Base-by-base conservation (phyloP, 2,888 invertebrate genomes). In the Biston betularia region DNA sequence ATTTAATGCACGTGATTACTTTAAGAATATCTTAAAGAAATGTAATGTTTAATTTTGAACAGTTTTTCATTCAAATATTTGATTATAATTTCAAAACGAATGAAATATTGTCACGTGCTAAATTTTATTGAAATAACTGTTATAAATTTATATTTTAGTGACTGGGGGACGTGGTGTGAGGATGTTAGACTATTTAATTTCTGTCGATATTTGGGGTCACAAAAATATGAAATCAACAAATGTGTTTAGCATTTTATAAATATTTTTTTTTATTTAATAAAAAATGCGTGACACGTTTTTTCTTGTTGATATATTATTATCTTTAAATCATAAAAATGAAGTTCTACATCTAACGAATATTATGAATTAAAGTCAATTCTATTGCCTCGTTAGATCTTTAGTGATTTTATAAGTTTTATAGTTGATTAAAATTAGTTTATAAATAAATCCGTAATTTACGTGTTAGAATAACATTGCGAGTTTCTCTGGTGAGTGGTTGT, bases 401-500 rank as follows among this genome's bases (percentile, higher is more conserved):
- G 83, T 88, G 81, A 81, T 87, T 83, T 83, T 80, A 86, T 87
- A 78, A 82, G 86, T 82, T 80, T 83, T 88, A 91, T 53, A 40
- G 88, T 89, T 90, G 84, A 83, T 86, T 90, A 88, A 88, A 88
- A 84, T 81, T 89, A 90, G 87, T 89, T 85, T 88, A 85, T 84
- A 85, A 92, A 93, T 92, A 92, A 93, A 93, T 84, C 86, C 82
- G 88, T 89, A 85, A 87, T 84, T 84, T 86, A 83, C 86, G 84
- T 88, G 87, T 90, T 92, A 89, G 89, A 85, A 82, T 80, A 85
- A 75, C 65, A 89, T 88, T 89, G 88, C 85, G 89, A 87, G 88
- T 91, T 91, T 92, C 85, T 88, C 81, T 92, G 90, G 90, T 89
- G 76, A 85, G 76, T 89, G 90, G 90, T 90, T 91, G 93, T 93